These are phyloP conservation scores for Drosophila kanekoi DNA, from an alignment of 2,888 invertebrate genomes.

Conservation along the genomic window DNA sequence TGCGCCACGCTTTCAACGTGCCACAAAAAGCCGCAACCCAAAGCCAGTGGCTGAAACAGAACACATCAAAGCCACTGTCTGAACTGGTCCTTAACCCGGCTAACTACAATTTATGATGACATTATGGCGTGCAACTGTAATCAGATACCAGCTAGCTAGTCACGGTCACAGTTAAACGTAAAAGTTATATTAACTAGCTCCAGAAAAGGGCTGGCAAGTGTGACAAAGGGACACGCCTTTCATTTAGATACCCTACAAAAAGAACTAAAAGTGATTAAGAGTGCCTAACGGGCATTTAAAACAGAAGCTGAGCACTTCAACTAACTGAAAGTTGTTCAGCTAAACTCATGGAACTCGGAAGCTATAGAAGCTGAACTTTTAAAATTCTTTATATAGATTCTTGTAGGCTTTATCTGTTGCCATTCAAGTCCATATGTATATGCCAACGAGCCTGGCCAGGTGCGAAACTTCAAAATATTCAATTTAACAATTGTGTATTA, in stretches of 20 bases:
- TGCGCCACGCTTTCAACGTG: constrained; percentile 35
- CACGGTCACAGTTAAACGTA: constrained; percentile 48
- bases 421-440: no score
- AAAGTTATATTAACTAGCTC: constrained; percentile 34
- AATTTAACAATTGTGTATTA: no score
- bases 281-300: background rate
- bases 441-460: no score
- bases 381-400: background rate
- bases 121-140: constrained; percentile 78
- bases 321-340: background rate
- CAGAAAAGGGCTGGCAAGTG: constrained; percentile 52
- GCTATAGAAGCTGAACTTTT: background rate
- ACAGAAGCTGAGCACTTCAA: background rate
- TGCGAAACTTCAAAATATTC: no score
- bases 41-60: constrained; percentile 2
- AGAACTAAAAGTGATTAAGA: background rate
- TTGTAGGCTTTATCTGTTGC: no score
- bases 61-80: constrained; percentile 47
- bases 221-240: constrained; percentile 61
- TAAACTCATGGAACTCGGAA: background rate
- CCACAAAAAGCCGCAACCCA: constrained; percentile 24
- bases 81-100: constrained; percentile 64
- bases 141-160: constrained; percentile 49
- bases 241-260: constrained; percentile 28
- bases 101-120: constrained; percentile 79